A percentile compares a stretch with the other conserved stretches of the same genome.
phyloP scores from a whole-genome alignment of 2,888 invertebrate genomes.

The Lycophotia porphyrea region DNA sequence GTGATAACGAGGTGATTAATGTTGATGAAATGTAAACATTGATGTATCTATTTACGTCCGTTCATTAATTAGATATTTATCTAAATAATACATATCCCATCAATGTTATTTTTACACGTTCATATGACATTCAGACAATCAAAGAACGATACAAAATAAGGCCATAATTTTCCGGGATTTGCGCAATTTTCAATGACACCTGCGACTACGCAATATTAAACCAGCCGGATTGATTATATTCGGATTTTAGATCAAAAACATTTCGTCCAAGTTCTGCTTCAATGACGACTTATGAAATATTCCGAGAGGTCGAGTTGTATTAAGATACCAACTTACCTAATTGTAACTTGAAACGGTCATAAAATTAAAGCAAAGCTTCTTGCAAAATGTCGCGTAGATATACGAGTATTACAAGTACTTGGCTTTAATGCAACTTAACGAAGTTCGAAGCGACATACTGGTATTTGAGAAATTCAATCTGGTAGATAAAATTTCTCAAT shows the following conservation, averaged over 20 bases:
- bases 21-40: constrained; percentile 31
- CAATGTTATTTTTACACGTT: neutral
- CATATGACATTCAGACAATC: constrained; percentile 1
- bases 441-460: constrained; percentile 14
- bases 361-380: constrained; percentile 51
- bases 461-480: constrained; percentile 34
- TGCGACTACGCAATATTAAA: constrained; percentile 6
- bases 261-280: constrained; percentile 64
- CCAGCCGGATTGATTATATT: constrained; percentile 15
- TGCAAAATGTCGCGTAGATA: constrained; percentile 58
- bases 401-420: constrained; percentile 29
- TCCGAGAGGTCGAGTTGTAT: constrained; percentile 65
- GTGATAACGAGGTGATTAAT: constrained; percentile 46
- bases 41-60: constrained; percentile 4
- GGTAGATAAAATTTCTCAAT: constrained; percentile 31
- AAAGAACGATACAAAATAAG: neutral
- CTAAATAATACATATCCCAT: neutral
- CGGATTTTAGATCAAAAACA: constrained; percentile 44
- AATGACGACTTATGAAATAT: constrained; percentile 75
- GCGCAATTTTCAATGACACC: constrained; percentile 20
- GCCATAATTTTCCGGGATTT: neutral
- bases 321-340: constrained; percentile 63
- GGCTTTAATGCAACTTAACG: constrained; percentile 31
- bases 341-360: constrained; percentile 66
- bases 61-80: constrained; percentile 31